Base-by-base conservation (phyloP, 2,888 invertebrate species). In the Dicyrtoma fusca region DNA sequence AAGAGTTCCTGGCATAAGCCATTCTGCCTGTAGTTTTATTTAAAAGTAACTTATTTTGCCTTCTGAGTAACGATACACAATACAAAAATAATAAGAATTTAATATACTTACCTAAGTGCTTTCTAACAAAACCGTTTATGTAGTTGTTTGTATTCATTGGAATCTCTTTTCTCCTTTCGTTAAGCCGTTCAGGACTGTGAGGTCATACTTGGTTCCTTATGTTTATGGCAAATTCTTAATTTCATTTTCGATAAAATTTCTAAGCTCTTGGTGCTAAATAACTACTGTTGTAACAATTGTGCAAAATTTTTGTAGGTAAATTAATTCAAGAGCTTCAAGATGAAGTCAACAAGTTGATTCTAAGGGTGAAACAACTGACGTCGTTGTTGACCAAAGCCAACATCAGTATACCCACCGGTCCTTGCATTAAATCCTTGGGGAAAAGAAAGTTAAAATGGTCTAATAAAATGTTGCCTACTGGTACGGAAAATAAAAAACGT, bases 301-400 rank as follows among this genome's bases (percentile, higher is more conserved):
- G 59, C 17, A 25, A 69, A 23, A 51, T 49, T 55, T 71, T 69
- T 68, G 10, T 25, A 80, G 80, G 74, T 57, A 78, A 77, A 71
- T 57, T 79, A 11, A 79, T 80, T n/a, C 76, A 75, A 51, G 74
- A 79, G 45, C 72, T 80, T 1, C 79, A 80, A 26, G 80, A 80
- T 74, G 80, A 80, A 69, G 78, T 79, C 0, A 80, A 80, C 55
- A 79, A 74, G 57, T 61, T 80, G 19, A 79, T 80, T 44, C 49
- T 80, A 13, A 69, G 80, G 8, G 80, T 80, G 13, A 80, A 78
- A 57, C 80, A 80, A 66, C 69, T 80, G 0, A 80, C 78, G 13
- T 19, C 70, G 10, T 72, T 80, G 19, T 57, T 80, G 19, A 74
- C 72, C 25, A 72, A 78, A 69, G 79, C 79, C 14, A 75, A 75